phyloP scores from a whole-genome alignment of 2,113 vertebrate species.

The Malurus melanocephalus region DNA sequence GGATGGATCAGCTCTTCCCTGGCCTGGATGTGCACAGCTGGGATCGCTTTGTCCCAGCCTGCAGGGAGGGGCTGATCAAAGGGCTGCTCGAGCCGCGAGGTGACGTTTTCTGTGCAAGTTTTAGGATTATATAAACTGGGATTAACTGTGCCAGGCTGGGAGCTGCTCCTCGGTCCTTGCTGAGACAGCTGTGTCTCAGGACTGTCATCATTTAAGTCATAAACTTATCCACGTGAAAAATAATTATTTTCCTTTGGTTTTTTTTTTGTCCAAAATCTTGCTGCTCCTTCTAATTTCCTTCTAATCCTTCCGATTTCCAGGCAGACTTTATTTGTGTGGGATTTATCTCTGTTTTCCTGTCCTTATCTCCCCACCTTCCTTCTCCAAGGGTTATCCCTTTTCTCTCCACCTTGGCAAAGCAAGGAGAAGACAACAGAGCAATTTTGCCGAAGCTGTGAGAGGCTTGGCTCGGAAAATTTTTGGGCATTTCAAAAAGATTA shows the following conservation, averaged over 20 bases:
- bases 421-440: neutral
- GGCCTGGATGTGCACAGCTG: neutral
- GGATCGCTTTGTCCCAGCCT: slow-evolving; percentile 9
- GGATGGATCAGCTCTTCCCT: neutral
- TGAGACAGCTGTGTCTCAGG: neutral
- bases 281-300: too few species aligned
- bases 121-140: slow-evolving; percentile 20
- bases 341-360: neutral
- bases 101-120: slow-evolving; percentile 30
- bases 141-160: neutral
- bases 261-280: too few species aligned
- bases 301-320: neutral
- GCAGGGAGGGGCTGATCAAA: slow-evolving; percentile 28
- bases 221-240: neutral
- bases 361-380: neutral
- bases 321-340: neutral
- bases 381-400: neutral
- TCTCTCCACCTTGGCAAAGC: neutral
- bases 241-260: neutral
- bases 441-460: neutral
- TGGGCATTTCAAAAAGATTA: neutral
- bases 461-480: neutral
- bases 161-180: neutral
- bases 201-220: neutral
- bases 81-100: neutral